These are phyloP conservation scores for Nomada ferruginata DNA, from an alignment of 2,888 invertebrate species.

Conservation along the genomic window DNA sequence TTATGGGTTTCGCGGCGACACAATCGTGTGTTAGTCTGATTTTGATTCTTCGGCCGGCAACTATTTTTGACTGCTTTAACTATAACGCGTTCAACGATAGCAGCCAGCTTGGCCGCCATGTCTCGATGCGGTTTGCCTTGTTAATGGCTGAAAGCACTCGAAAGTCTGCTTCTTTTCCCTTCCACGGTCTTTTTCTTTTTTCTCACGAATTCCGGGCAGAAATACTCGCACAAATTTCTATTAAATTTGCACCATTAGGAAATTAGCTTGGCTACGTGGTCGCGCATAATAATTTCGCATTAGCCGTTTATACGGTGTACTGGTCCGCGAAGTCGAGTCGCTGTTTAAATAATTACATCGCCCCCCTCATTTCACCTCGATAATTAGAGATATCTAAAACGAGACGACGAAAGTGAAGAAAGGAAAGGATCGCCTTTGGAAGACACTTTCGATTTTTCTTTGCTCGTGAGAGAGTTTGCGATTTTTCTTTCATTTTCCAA, in stretches of 20 bases:
- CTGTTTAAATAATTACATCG: conserved; percentile 47
- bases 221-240: conserved; percentile 50
- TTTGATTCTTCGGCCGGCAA: not conserved
- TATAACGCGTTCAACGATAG: not conserved
- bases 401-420: not conserved
- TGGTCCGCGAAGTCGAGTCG: conserved; percentile 13
- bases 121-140: conserved; percentile 25
- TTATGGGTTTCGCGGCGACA: not conserved
- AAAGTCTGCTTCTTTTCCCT: conserved; percentile 17
- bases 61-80: not conserved
- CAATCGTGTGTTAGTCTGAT: too few species aligned
- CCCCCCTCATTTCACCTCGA: not conserved
- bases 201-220: not conserved
- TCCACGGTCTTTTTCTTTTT: not conserved
- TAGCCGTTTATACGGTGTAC: conserved; percentile 57
- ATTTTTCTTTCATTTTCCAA: too few species aligned
- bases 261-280: conserved; percentile 62
- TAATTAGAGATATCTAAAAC: conserved; percentile 35
- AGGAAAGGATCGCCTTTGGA: not conserved
- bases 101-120: conserved; percentile 9
- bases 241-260: conserved; percentile 69
- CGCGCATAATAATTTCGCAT: conserved; percentile 53
- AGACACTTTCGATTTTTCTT: not conserved
- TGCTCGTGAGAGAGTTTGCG: too few species aligned
- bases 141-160: conserved; percentile 32